Evolutionary conservation across 2,797 vertebrate genomes (phyloP), one percentile per base, ranked within the genome.

Genomic region (Propithecus deckenii): DNA sequence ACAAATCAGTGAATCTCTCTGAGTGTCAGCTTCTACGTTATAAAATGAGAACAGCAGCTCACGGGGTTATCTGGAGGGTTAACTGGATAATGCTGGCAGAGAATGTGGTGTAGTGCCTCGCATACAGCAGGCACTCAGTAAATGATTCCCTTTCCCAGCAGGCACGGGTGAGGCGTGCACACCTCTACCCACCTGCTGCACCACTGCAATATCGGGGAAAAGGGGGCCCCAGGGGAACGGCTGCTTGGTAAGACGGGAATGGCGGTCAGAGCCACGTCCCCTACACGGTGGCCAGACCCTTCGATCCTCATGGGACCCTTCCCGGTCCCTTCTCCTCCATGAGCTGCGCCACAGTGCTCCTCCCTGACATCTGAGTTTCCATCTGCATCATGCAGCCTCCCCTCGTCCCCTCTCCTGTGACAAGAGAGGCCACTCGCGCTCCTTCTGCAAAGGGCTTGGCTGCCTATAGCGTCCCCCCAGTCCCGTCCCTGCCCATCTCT

Each of bases 211-310:
- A 25, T 11, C 91, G 67, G 59, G 32, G 61, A 23, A 41, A 69
- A 75, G 6, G 74, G n/a, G 35, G 8, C 12, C 1, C 22, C 0
- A 3, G 20, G 38, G 4, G 18, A 38, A 20, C 0, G 10, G n/a
- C 25, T 52, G 52, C 41, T 32, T 65, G 67, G 67, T 30, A 2
- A 32, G n/a, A 57, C 2, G 63, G 7, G 63, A 48, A 50, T 32
- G 61, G 43, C 15, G 22, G 80, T 25, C 41, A 89, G 55, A 67
- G 86, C 38, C 52, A 30, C 13, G 14, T 38, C 25, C 38, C 71
- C 75, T 28, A 12, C 30, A 41, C 0, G 30, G 11, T 30, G 79
- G 17, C 32, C 52, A 0, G 14, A 78, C n/a, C 69, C 59, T 74
- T 43, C 11, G 5, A 9, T 18, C 48, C 46, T 69, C 22, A 11